Evolutionary conservation across 2,888 invertebrate species (phyloP), one percentile per base, ranked within the genome.

Genomic region (Brachyptera risi): DNA sequence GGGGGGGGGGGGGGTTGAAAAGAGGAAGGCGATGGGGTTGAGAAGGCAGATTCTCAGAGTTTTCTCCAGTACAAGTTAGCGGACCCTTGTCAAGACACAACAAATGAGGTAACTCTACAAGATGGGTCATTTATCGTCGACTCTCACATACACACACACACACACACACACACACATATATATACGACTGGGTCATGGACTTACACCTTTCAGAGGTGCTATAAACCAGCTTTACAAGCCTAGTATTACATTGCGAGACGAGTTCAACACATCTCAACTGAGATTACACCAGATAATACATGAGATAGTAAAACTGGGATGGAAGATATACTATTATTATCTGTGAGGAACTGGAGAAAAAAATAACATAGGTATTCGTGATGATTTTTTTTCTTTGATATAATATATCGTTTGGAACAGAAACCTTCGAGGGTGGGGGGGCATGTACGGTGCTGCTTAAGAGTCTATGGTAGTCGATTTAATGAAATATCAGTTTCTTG

Each of bases 121-220:
- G 59, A 54, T 51, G 27, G 59, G 27, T 56, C 54, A 60, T 60
- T 60, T 60, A 54, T 60, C 56, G n/a, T 49, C 35, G 40, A 27
- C 21, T n/a, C n/a, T n/a, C n/a, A n/a, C n/a, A n/a, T n/a, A n/a
- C n/a, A n/a, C n/a, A n/a, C n/a, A n/a, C n/a, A n/a, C n/a, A n/a
- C n/a, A n/a, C n/a, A n/a, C n/a, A n/a, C n/a, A n/a, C n/a, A n/a
- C n/a, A n/a, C n/a, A n/a, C n/a, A n/a, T n/a, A n/a, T n/a, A n/a
- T n/a, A n/a, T n/a, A 17, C 11, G 50, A 17, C 35, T 54, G 54
- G 54, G 54, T 54, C 54, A 54, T 21, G 44, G 44, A 44, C 44
- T 44, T 15, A 21, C 44, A 21, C 54, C 54, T 54, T 54, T 37
- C 37, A 35, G 54, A 54, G 35, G 17, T 54, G 54, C 23, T 17